Conservation (phyloP, 2,113 vertebrate species). For the Sturnira hondurensis region DNA sequence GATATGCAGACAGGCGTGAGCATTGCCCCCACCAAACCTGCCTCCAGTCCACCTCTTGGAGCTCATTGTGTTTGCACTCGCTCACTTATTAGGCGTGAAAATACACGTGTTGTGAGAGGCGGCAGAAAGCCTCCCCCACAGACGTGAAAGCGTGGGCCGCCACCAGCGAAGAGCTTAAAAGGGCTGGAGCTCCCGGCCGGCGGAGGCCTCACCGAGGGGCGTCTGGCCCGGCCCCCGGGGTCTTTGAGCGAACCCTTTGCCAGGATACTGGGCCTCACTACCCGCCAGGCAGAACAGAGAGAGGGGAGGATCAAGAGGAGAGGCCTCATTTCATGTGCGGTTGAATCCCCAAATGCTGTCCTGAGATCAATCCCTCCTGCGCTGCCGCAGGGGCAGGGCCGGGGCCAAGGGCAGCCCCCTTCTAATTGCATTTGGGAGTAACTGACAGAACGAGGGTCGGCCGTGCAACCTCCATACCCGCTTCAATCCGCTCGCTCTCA, state of each 20-base stretch:
- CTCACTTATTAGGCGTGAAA: slow-evolving; percentile 24
- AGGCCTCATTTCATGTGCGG: neutral
- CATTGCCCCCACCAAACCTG: neutral
- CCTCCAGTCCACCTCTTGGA: fast-evolving
- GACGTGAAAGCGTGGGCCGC: neutral
- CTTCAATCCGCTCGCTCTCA: neutral
- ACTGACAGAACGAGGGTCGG: neutral
- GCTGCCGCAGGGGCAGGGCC: fast-evolving
- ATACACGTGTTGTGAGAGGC: slow-evolving; percentile 5
- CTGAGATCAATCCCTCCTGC: neutral
- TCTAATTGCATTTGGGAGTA: neutral
- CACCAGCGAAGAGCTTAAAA: neutral
- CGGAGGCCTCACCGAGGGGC: neutral
- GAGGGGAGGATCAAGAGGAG: slow-evolving; percentile 3
- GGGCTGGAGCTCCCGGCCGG: neutral
- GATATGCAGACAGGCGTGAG: fast-evolving
- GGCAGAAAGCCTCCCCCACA: neutral
- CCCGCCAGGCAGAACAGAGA: slow-evolving; percentile 9
- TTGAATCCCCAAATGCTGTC: neutral
- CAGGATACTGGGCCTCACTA: neutral
- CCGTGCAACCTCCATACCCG: neutral
- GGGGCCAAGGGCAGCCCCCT: neutral
- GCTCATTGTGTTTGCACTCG: neutral
- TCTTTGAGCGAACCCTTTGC: slow-evolving; percentile 29
- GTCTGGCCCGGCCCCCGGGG: neutral